Conservation (phyloP, 2,888 invertebrate species). For the Spilosoma lubricipeda region DNA sequence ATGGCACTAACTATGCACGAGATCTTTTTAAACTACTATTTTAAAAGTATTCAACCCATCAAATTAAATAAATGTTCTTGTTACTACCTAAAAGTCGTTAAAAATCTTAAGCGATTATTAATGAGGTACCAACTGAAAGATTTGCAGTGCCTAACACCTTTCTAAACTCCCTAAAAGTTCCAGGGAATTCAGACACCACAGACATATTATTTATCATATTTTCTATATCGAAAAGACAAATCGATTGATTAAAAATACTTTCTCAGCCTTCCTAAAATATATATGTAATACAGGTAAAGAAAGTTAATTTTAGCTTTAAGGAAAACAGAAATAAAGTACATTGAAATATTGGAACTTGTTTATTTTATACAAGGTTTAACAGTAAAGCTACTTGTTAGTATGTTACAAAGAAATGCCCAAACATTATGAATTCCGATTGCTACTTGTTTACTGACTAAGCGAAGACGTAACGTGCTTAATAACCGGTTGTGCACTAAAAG, state of each 20-base stretch:
- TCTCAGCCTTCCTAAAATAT: not conserved
- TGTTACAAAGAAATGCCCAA: conserved; percentile 50
- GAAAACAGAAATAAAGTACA: not conserved
- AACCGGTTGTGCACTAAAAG: conserved; percentile 2
- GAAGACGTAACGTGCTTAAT: not conserved
- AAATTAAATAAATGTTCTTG: too few relatives aligned
- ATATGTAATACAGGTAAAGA: not conserved
- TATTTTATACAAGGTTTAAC: conserved; percentile 74
- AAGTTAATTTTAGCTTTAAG: not conserved
- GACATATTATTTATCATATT: not conserved
- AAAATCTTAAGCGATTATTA: too few relatives aligned
- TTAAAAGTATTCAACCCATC: too few relatives aligned
- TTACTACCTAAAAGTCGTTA: too few relatives aligned
- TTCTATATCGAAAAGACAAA: not conserved
- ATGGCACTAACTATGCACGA: too few relatives aligned
- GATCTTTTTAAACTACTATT: too few relatives aligned
- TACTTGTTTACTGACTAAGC: conserved; percentile 37
- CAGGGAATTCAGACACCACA: not conserved
- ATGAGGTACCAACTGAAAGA: too few relatives aligned
- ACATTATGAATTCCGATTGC: conserved; percentile 36
- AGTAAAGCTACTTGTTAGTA: conserved; percentile 50
- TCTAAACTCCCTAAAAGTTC: not conserved
- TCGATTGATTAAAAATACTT: not conserved
- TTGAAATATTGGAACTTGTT: conserved; percentile 69
- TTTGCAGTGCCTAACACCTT: too few relatives aligned